Conservation (phyloP, 2,113 vertebrate genomes). For the Stegostoma tigrinum region DNA sequence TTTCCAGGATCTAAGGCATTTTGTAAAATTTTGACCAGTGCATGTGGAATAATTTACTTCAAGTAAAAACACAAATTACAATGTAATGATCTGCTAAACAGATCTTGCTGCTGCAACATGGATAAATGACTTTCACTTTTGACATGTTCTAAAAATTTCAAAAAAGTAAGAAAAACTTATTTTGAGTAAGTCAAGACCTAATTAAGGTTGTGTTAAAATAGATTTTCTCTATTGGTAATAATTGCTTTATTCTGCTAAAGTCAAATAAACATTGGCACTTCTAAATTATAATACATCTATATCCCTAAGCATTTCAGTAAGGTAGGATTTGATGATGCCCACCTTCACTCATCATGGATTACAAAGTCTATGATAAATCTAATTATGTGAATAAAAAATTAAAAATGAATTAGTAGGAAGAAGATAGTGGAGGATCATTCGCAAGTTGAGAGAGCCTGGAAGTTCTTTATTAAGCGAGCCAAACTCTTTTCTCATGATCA, state of each 20-base stretch:
- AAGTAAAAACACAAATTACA: not conserved
- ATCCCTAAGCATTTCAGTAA: not conserved
- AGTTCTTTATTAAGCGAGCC: not conserved
- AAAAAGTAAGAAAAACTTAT: no score
- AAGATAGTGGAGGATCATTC: conserved; percentile 12
- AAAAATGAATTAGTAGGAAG: conserved; percentile 19
- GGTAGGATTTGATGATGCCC: no score
- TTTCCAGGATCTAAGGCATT: no score
- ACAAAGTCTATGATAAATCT: not conserved
- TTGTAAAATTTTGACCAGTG: no score
- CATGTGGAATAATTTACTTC: no score
- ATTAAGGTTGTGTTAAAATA: not conserved
- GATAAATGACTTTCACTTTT: no score
- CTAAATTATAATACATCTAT: not conserved
- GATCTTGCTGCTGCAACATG: not conserved
- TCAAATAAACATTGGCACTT: not conserved
- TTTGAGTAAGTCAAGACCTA: not conserved
- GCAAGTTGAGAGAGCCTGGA: conserved; percentile 1
- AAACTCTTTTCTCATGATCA: not conserved
- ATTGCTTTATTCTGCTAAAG: not conserved
- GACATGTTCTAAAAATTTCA: not conserved
- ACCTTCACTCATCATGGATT: not conserved
- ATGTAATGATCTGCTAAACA: not conserved
- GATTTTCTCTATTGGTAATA: not conserved
- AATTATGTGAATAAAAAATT: not conserved